Evolutionary conservation across 2,888 invertebrate genomes (phyloP).

Genomic region (Pseudococcus longispinus): DNA sequence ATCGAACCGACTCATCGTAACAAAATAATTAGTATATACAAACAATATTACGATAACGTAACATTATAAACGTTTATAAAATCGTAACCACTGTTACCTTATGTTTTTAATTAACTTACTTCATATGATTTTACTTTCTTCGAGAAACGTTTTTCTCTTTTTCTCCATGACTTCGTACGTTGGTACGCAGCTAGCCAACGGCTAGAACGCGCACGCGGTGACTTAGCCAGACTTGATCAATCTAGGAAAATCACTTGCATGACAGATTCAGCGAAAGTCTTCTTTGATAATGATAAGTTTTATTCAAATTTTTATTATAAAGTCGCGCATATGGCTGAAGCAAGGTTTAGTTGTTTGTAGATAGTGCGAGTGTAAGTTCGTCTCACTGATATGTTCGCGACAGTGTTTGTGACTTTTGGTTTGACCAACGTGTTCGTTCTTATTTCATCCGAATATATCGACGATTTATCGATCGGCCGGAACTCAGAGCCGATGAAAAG

Average conservation of each 20-base stretch:
- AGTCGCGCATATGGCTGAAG: background rate
- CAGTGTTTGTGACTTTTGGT: background rate
- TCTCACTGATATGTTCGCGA: background rate
- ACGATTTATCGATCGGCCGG: background rate
- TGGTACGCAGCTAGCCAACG: background rate
- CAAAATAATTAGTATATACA: background rate
- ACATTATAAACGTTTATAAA: background rate
- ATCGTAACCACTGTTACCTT: background rate
- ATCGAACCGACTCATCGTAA: background rate
- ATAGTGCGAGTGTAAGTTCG: background rate
- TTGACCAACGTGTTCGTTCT: background rate
- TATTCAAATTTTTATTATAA: background rate
- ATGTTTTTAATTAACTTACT: background rate
- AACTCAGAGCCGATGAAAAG: background rate
- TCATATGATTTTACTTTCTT: background rate
- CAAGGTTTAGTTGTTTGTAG: background rate
- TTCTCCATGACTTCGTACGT: background rate
- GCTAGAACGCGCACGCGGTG: background rate
- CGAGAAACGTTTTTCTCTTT: background rate
- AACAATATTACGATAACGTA: background rate
- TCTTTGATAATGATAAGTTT: background rate
- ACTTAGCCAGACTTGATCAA: background rate
- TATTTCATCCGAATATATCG: background rate
- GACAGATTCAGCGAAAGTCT: slow-evolving; percentile 19
- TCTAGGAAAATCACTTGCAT: background rate